Base-by-base conservation (phyloP, 1,140 invertebrate genomes). In the Bombyx mandarina region DNA sequence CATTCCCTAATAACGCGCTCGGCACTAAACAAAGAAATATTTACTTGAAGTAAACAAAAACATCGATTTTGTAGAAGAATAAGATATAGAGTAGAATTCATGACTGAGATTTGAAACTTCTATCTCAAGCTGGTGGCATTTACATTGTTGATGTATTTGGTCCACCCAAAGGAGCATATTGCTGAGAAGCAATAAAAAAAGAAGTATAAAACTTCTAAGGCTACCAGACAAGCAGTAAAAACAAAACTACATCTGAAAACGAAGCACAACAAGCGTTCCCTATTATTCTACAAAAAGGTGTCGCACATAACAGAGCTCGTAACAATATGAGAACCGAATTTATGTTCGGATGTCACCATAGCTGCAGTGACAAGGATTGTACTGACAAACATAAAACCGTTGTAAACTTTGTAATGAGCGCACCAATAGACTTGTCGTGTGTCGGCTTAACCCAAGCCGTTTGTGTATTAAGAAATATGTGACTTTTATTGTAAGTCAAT, bases 401-500 rank as follows among this genome's bases (percentile, higher is more conserved):
- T 55, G 62, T 67, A 71, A 73, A 65, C 26, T 22, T 47, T 56
- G 63, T 67, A 71, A 74, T 67, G 65, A 60, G 54, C 60, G 60
- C 54, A 62, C 67, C 68, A 77, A 79, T 79, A 77, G 77, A 72
- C 54, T 64, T 53, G 53, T 63, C 62, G 46, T 43, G 43, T 58
- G 56, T 58, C 61, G 57, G 44, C 52, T 61, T 56, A 26, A 45
- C n/a, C 18, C 45, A 54, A 62, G 59, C 57, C 62, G 62, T 70
- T 70, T 69, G 61, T 79, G 67, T 83, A 85, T 85, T 82, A 79
- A 79, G 82, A 85, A 76, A 78, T 77, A 85, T 85, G 75, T 82
- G 82, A 82, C 82, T 66, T 78, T 79, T 83, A 85, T 85, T 83
- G 82, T 82, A 67, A 76, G 73, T 85, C 80, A 82, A 83, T 85